Conservation (phyloP, 2,113 vertebrate species). For the Larimichthys polyactis region DNA sequence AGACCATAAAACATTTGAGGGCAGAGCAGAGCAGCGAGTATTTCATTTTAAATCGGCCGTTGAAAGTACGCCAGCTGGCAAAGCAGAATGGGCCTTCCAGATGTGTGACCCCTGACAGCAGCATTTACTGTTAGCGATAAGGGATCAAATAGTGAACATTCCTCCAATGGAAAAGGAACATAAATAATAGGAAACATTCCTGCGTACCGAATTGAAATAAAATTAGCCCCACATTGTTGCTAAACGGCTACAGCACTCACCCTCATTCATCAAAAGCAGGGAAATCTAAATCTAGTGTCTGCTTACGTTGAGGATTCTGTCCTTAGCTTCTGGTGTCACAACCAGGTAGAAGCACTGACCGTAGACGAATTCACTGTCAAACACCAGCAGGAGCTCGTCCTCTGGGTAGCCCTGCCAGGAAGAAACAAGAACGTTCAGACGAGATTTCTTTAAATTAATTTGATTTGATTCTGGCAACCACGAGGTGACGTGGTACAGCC, state of each 20-base stretch:
- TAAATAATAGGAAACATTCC: background rate
- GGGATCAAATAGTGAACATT: background rate
- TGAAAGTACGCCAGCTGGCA: background rate
- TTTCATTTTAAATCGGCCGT: background rate
- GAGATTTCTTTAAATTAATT: background rate
- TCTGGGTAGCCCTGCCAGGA: slow-evolving; percentile 90
- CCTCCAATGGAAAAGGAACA: background rate
- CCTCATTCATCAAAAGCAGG: background rate
- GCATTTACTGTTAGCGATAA: background rate
- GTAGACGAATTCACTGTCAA: slow-evolving; percentile 88
- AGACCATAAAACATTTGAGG: background rate
- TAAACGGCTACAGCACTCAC: background rate
- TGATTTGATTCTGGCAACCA: slow-evolving; percentile 2
- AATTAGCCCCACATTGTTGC: background rate
- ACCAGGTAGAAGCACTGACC: slow-evolving; percentile 93
- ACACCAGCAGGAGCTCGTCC: slow-evolving; percentile 91
- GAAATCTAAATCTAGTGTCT: background rate
- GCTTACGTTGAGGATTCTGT: slow-evolving; percentile 87
- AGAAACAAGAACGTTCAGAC: background rate
- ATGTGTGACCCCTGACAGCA: background rate
- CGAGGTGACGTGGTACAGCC: background rate
- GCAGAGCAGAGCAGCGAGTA: background rate
- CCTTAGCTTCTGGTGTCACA: slow-evolving; percentile 89
- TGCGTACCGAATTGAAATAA: background rate
- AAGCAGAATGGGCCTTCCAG: background rate